Percentiles rank a stretch among this genome's conserved stretches.
phyloP scores from a whole-genome alignment of 2,113 vertebrate species.

The Cervus canadensis region DNA sequence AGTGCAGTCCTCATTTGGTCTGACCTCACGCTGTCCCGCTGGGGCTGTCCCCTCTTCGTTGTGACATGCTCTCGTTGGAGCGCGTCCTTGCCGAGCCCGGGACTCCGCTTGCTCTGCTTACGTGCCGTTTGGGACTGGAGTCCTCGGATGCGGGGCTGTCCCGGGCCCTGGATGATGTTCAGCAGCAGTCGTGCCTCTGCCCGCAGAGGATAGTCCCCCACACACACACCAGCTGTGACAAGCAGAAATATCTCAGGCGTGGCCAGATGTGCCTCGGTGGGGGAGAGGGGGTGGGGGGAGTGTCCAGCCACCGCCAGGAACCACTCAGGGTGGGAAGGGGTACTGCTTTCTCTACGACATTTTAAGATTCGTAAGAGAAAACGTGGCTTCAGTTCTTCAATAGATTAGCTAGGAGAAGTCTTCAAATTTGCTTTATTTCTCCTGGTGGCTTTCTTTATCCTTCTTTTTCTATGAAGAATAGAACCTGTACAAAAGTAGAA shows the following conservation, averaged over 20 bases:
- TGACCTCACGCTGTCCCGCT: background rate
- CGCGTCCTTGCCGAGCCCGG: background rate
- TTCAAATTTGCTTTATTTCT: background rate
- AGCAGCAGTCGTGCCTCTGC: background rate
- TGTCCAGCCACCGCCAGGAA: background rate
- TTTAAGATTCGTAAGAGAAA: background rate
- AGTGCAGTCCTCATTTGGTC: too few relatives aligned
- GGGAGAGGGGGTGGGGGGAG: rapidly evolving
- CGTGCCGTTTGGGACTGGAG: rapidly evolving
- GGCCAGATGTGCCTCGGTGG: rapidly evolving
- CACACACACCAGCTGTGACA: background rate
- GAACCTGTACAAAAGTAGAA: background rate
- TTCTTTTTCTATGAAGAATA: background rate
- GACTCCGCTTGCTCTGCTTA: background rate
- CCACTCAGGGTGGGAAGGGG: background rate
- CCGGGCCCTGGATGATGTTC: background rate
- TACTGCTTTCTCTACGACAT: background rate
- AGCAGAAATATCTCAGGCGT: background rate
- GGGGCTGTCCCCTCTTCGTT: background rate
- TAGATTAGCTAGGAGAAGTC: background rate
- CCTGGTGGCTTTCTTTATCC: background rate
- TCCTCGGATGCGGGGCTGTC: background rate
- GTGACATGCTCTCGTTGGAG: background rate
- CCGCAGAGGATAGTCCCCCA: rapidly evolving
- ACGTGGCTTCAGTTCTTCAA: background rate